A percentile compares a stretch with the other conserved stretches of the same genome.
These are phyloP conservation scores for Cygnus buccinator DNA, from an alignment of 2,113 vertebrate genomes.

Conservation along the genomic window DNA sequence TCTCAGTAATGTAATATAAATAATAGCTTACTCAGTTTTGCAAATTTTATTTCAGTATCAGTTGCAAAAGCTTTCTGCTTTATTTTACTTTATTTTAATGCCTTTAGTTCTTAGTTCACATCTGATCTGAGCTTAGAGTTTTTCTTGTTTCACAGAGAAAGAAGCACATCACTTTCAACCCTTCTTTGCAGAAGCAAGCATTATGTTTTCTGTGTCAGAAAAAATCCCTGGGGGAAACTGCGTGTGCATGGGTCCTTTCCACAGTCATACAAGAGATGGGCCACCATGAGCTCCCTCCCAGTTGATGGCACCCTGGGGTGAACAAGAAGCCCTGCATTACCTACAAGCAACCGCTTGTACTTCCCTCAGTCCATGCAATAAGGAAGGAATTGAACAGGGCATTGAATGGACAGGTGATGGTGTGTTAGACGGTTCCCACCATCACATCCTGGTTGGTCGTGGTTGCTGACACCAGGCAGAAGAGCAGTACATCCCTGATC, in stretches of 20 bases:
- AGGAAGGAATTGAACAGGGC: neutral
- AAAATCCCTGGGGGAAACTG: neutral
- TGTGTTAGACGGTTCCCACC: no score
- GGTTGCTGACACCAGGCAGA: neutral
- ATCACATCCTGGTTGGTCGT: neutral
- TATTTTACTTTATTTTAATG: neutral
- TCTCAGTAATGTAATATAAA: neutral
- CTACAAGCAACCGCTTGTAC: neutral
- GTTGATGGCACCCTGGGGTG: neutral
- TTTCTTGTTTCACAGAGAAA: neutral
- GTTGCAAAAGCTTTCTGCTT: neutral
- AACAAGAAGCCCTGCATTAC: neutral
- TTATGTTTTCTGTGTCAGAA: neutral
- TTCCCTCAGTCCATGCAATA: neutral
- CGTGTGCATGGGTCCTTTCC: neutral
- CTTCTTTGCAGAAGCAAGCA: neutral
- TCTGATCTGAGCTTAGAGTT: neutral
- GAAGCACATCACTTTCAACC: neutral
- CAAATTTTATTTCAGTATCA: neutral
- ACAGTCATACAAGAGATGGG: neutral
- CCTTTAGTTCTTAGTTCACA: neutral
- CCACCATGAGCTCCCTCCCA: neutral
- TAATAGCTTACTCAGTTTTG: neutral
- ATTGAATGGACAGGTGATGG: neutral
- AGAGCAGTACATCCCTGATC: neutral